Evolutionary conservation across 2,888 invertebrate species (phyloP).

Genomic region (Branchellion lobata): DNA sequence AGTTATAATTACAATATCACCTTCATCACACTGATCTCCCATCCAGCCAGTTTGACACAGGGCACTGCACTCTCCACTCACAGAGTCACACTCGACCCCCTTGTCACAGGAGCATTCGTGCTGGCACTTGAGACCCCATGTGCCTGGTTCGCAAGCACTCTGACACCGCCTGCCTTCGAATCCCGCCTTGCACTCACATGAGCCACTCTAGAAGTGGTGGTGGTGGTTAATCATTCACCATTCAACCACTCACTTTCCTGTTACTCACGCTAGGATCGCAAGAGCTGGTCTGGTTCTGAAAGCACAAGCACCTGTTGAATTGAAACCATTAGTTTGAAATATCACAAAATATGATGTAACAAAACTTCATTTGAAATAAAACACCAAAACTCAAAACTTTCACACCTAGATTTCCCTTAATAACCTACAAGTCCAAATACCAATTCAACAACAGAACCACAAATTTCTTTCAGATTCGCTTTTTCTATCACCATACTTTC

Average conservation of each 20-base stretch:
- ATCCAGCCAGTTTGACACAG: constrained; percentile 56
- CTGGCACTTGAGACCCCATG: constrained; percentile 57
- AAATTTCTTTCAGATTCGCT: too few species aligned
- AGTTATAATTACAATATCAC: too few species aligned
- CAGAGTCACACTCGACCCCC: constrained; percentile 57
- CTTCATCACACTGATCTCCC: constrained; percentile 55
- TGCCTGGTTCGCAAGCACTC: constrained; percentile 57
- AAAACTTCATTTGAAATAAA: neutral
- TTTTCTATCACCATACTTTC: too few species aligned
- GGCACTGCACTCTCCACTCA: constrained; percentile 54
- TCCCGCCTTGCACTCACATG: constrained; percentile 68
- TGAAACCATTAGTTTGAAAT: neutral
- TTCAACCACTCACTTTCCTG: neutral
- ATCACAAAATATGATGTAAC: neutral
- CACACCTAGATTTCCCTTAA: neutral
- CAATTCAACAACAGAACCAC: neutral
- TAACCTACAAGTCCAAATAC: too few species aligned
- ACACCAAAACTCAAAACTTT: too few species aligned
- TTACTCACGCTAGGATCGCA: neutral
- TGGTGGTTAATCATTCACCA: neutral
- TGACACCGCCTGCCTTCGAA: constrained; percentile 62
- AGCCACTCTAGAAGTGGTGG: constrained; percentile 69
- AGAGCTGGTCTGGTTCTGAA: neutral
- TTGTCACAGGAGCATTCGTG: constrained; percentile 56
- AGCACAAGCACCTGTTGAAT: neutral